Percentiles rank a stretch among this genome's conserved stretches.
These are phyloP conservation scores for Chascanopsetta lugubris DNA, from an alignment of 2,113 vertebrate species.

Conservation along the genomic window DNA sequence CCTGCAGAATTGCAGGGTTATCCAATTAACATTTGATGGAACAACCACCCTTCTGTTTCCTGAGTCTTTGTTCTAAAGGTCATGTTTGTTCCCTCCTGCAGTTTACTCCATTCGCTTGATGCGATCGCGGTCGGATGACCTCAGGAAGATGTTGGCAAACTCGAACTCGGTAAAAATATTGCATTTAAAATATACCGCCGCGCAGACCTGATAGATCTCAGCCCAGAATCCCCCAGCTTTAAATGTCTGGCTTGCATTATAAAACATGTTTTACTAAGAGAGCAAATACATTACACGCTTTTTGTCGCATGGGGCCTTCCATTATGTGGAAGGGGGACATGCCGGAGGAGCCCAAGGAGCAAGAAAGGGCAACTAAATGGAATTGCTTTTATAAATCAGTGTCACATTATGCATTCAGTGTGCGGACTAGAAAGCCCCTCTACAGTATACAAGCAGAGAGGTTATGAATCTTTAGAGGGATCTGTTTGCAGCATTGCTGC, in stretches of 20 bases:
- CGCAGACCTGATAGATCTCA: constrained; percentile 48
- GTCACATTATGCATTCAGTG: constrained; percentile 73
- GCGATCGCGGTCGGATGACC: background rate
- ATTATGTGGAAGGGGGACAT: constrained; percentile 66
- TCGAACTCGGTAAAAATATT: constrained; percentile 28
- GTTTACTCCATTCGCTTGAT: background rate
- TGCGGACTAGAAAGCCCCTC: constrained; percentile 53
- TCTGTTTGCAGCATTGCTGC: constrained; percentile 24
- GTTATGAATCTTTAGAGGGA: constrained; percentile 66
- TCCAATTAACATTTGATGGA: constrained; percentile 15
- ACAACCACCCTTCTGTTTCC: constrained; percentile 3
- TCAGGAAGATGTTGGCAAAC: constrained; percentile 1
- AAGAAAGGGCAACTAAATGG: constrained; percentile 71
- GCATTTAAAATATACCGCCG: constrained; percentile 31
- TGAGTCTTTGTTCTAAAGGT: constrained; percentile 26
- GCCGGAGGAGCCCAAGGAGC: constrained; percentile 59
- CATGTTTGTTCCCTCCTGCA: background rate
- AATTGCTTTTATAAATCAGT: constrained; percentile 80
- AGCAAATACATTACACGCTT: constrained; percentile 68
- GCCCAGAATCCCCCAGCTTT: constrained; percentile 30
- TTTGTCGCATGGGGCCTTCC: constrained; percentile 69
- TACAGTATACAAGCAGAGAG: constrained; percentile 55
- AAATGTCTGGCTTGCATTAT: constrained; percentile 45
- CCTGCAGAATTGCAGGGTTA: background rate
- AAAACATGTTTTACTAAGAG: constrained; percentile 61